Conservation (phyloP, 2,888 invertebrate species). For the Cabera pusaria region DNA sequence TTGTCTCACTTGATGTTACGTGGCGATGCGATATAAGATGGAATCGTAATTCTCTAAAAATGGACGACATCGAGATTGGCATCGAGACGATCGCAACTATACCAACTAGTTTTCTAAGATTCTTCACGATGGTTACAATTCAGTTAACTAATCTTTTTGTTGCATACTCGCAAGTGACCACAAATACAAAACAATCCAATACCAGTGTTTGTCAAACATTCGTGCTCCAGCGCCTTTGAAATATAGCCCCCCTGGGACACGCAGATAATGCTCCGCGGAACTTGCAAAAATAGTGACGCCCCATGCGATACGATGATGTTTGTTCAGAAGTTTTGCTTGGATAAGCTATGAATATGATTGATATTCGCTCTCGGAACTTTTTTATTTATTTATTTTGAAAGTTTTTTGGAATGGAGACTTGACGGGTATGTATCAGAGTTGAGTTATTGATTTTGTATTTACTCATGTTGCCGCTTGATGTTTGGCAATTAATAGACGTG, state of each 20-base stretch:
- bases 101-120: not conserved
- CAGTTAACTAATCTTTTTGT: constrained; percentile 1
- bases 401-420: no score
- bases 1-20: no score
- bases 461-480: no score
- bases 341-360: no score
- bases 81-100: not conserved
- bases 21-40: no score
- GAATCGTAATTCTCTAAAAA: no score
- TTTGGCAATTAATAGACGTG: no score
- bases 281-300: constrained; percentile 46
- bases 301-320: constrained; percentile 19
- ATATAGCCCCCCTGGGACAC: constrained; percentile 43
- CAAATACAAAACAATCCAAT: constrained; percentile 20
- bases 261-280: constrained; percentile 43
- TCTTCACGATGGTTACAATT: no score
- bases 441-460: no score
- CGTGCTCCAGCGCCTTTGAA: constrained; percentile 34
- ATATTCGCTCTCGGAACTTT: no score
- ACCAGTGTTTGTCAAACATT: constrained; percentile 25
- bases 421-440: no score
- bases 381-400: no score
- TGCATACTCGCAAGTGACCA: constrained; percentile 2
- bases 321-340: constrained; percentile 15
- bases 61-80: not conserved